Evolutionary conservation across 2,888 invertebrate species (phyloP), one percentile per base, ranked within the genome.

Genomic region (Hirtodrosophila trivittata): DNA sequence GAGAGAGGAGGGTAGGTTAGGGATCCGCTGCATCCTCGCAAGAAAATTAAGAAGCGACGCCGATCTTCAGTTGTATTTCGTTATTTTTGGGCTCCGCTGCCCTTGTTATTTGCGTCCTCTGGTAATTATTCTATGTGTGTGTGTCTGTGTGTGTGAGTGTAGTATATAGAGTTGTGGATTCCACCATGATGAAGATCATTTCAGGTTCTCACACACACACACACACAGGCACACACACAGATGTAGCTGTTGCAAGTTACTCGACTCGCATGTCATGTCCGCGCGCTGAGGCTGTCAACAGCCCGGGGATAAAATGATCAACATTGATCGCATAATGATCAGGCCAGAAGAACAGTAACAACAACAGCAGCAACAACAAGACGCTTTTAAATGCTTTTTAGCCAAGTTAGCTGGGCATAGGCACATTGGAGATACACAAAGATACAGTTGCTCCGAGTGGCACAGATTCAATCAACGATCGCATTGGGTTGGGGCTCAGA

Each of bases 301-400:
- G 88, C 89, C 89, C 66, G 77, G 80, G 89, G 89, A 89, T 89
- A 89, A 89, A 88, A 89, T 89, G 89, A 89, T 89, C 88, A 89
- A 89, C 86, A 85, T 88, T 89, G 89, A 89, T 89, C 88, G 81
- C 88, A 89, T 89, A 89, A 89, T 89, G 89, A 89, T 87, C 89
- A 67, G 43, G 54, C 60, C 16, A 28, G 12, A 45, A 28, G 16
- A 16, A 28, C 50, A 32, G 33, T 49, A 60, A 26, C 65, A 62
- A 45, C 60, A 52, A 3, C 67, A 49, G 50, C 55, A 18, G 16
- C 49, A 67, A 39, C 49, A 12, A 30, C 54, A 55, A 46, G 66
- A 86, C 60, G 65, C 76, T 86, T 84, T 77, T 73, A 86, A 76
- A 86, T 81, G 74, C 87, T 68, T 25, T 75, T 75, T 41, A 54